Evolutionary conservation across 2,113 vertebrate species (phyloP).

Genomic region (Poeciliopsis prolifica): DNA sequence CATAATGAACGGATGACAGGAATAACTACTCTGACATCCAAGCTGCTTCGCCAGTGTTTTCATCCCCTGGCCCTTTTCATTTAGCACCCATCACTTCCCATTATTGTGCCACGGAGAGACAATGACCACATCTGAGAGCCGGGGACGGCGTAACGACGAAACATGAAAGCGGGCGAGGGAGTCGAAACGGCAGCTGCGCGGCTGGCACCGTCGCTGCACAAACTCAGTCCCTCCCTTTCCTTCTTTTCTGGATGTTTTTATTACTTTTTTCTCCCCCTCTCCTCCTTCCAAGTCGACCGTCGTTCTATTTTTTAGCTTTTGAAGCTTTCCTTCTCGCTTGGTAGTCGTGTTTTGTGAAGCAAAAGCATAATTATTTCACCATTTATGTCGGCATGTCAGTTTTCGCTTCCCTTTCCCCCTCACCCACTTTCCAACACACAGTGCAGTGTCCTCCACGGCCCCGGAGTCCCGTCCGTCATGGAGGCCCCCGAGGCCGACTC

Average conservation of each 20-base stretch:
- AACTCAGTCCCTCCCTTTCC: slow-evolving; percentile 23
- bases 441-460: slow-evolving; percentile 47
- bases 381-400: slow-evolving; percentile 65
- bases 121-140: slow-evolving; percentile 75
- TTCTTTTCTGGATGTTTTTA: slow-evolving; percentile 39
- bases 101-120: slow-evolving; percentile 71
- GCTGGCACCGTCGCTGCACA: slow-evolving; percentile 51
- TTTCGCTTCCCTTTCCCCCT: neutral
- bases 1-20: slow-evolving; percentile 77
- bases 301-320: slow-evolving; percentile 56
- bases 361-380: slow-evolving; percentile 72
- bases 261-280: slow-evolving; percentile 11
- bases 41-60: slow-evolving; percentile 69
- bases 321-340: slow-evolving; percentile 35
- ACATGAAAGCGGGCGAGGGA: slow-evolving; percentile 69
- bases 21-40: slow-evolving; percentile 73
- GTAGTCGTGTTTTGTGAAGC: slow-evolving; percentile 53
- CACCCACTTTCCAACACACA: slow-evolving; percentile 7
- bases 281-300: slow-evolving; percentile 41
- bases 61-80: slow-evolving; percentile 76
- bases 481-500: slow-evolving; percentile 61
- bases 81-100: slow-evolving; percentile 77
- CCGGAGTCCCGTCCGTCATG: slow-evolving; percentile 57
- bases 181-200: slow-evolving; percentile 59
- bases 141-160: slow-evolving; percentile 67